Base-by-base conservation (phyloP, 2,888 invertebrate genomes). In the Sarcophaga carnaria region DNA sequence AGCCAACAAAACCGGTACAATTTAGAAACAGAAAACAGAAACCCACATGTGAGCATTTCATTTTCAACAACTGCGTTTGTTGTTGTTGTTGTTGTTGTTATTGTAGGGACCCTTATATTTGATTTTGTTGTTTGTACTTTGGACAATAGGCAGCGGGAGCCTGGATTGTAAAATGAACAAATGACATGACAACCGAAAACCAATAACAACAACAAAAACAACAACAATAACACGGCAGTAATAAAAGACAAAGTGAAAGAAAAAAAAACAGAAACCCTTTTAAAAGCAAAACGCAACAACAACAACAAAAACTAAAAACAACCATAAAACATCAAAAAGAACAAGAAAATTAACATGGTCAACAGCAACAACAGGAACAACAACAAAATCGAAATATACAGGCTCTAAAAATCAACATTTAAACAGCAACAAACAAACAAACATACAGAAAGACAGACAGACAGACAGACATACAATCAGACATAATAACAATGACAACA, bases 41-140 rank as follows among this genome's bases (percentile, higher is more conserved):
- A 90, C 90, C 92, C 91, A 91, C 91, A 92, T 91, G 91, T 91
- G 91, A 91, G 92, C 92, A 91, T 91, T 91, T 92, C 91, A 91
- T 91, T 54, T 91, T 91, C 92, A 92, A 90, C 92, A 91, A 91
- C 91, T 91, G 91, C 91, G 91, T 90, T 69, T 60, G 70, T 67
- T 20, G 63, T 63, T 62, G 37, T 54, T 17, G 17, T 69, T 20
- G 63, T 63, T 62, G 37, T 54, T 17, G 17, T 54, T 54, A 14
- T 54, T 3, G 17, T 0, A 14, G 4, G 81, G 27, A 69, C 80
- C 76, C 82, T 80, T 78, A 83, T 79, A 82, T 14, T 3, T 17
- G 54, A 54, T 12, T 54, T 14, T 54, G 17, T 54, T 54, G 12
- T 54, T 12, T 54, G 12, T 54, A 14, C 14, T 12, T 84, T 83